Evolutionary conservation across 2,113 vertebrate species (phyloP), one percentile per base, ranked within the genome.

Genomic region (Apteryx owenii): DNA sequence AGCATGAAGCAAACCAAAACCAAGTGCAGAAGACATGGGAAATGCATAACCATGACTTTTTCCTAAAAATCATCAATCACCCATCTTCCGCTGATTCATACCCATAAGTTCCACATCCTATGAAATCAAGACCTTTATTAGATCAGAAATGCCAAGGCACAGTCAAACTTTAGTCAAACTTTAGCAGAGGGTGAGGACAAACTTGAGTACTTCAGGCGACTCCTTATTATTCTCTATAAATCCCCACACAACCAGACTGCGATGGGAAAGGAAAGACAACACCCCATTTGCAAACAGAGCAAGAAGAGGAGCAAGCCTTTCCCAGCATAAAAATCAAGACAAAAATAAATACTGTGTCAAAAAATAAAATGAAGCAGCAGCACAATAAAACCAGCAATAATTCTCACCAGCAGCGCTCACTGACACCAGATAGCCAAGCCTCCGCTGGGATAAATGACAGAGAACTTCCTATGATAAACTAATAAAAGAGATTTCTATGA

Each of bases 401-500:
- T 71, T 88, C 89, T 91, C 54, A 7, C 38, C n/a, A 71, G 64
- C 65, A n/a, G 69, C 38, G 60, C 75, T 93, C 69, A 5, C 75
- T 31, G 88, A 81, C 93, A 95, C 58, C 75, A 78, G 91, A 91
- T 51, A 94, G 93, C 89, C 90, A 62, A 92, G 95, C 83, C 91
- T 95, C 95, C 62, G 0, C 88, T 85, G 96, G 95, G 96, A 93
- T 95, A 95, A 96, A 92, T 95, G 96, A 95, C 95, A 97, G 33
- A 93, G 91, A 95, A 95, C 96, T 97, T 97, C 88, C 96, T 95
- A 89, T 96, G 95, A 97, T 97, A 96, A 97, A 97, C 97, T 97
- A 97, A 97, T 97, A 97, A 98, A 97, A 96, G 91, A 96, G 95
- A 97, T 96, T 96, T 96, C 94, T 97, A 86, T 96, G 93, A 97